These are phyloP conservation scores for Acanthiza pusilla DNA, from an alignment of 2,797 vertebrate species.

Conservation along the genomic window DNA sequence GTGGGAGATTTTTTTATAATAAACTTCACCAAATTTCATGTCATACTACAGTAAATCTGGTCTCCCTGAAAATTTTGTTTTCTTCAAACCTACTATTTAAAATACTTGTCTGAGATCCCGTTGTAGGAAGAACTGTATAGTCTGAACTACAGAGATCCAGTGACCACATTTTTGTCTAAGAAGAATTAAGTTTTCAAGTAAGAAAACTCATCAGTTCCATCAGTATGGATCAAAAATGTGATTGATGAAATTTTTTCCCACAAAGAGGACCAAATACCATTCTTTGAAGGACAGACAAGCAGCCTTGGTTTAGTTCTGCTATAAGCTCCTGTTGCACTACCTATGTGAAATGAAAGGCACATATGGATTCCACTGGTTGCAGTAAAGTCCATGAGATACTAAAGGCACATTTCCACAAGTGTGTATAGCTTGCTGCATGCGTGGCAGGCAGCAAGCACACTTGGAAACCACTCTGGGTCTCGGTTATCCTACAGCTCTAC, in stretches of 20 bases:
- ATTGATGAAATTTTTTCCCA: background rate
- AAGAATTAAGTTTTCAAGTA: background rate
- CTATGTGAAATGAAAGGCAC: background rate
- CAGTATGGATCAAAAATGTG: background rate
- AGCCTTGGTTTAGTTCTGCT: background rate
- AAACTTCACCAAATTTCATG: background rate
- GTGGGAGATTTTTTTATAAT: background rate
- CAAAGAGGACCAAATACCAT: background rate
- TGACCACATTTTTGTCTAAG: background rate
- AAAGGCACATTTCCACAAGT: background rate
- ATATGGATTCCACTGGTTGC: background rate
- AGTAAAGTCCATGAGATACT: background rate
- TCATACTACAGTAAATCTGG: background rate
- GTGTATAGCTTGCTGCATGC: background rate
- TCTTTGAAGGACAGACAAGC: background rate
- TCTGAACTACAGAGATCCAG: background rate
- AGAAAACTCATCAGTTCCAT: background rate
- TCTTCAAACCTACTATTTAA: background rate
- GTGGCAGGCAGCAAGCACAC: background rate
- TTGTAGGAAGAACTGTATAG: background rate
- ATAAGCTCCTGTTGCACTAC: background rate
- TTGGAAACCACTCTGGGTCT: background rate
- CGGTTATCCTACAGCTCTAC: accelerated
- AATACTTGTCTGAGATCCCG: background rate
- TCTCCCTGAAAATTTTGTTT: background rate